These are phyloP conservation scores for Pristis pectinata DNA, from an alignment of 2,797 vertebrate species.

Conservation along the genomic window DNA sequence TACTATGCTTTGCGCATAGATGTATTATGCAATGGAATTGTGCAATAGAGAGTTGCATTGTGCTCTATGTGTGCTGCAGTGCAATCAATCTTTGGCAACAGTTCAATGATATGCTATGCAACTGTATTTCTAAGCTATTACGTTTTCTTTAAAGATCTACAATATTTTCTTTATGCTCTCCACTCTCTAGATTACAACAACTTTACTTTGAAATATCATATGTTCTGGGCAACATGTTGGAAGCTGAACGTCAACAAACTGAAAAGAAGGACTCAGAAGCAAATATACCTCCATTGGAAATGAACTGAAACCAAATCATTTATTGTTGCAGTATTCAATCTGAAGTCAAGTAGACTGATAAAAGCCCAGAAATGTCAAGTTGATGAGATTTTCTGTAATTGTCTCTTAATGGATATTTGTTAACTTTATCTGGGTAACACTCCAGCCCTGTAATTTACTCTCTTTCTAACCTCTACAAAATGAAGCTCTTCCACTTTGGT, in stretches of 20 bases:
- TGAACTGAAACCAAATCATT: neutral
- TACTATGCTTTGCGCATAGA: too few species aligned
- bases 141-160: neutral
- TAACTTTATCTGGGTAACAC: neutral
- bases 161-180: conserved; percentile 14
- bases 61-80: too few species aligned
- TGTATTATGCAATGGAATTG: too few species aligned
- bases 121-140: too few species aligned
- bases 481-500: neutral
- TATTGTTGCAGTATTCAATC: neutral
- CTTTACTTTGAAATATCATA: conserved; percentile 40
- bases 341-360: neutral
- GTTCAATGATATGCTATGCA: too few species aligned
- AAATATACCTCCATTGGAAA: neutral
- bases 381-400: neutral
- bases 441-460: neutral
- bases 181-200: conserved; percentile 46
- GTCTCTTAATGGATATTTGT: neutral
- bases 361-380: neutral
- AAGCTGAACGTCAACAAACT: conserved; percentile 36
- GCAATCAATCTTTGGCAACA: too few species aligned
- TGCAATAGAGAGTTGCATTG: too few species aligned
- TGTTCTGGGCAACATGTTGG: conserved; percentile 35
- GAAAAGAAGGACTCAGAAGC: neutral
- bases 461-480: neutral